Evolutionary conservation across 2,797 vertebrate genomes (phyloP), one percentile per base, ranked within the genome.

Genomic region (Acomys russatus): DNA sequence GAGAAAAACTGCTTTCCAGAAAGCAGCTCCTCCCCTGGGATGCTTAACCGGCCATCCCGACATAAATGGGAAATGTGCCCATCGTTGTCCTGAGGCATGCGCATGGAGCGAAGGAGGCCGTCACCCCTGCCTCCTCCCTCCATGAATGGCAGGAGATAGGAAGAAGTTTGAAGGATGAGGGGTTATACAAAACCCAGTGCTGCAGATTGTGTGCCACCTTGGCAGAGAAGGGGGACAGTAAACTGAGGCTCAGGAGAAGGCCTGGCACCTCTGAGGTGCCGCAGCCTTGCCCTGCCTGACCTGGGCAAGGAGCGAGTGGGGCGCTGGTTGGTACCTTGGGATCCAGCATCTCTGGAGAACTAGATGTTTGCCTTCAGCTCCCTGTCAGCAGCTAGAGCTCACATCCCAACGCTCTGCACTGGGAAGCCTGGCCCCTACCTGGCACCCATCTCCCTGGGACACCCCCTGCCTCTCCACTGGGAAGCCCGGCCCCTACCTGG

Each of bases 281-380:
- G 51, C 15, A 0, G 80, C 23, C 10, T 0, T 0, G 9, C 2
- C 76, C 38, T 0, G 11, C 5, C 61, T 18, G 0, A 1, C 15
- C 68, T 33, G 54, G 61, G 11, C 2, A 9, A 30, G 70, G 79
- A 77, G 68, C 0, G 35, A n/a, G 18, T 30, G 30, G 18, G 9
- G 1, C 44, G 35, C 49, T 17, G 35, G 59, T 28, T 17, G 35
- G 59, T 28, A 12, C 30, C 20, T 33, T 0, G 0, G 79, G 33
- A 14, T 10, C 30, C 11, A 20, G 80, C 63, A 84, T 71, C 49
- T 59, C 74, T 38, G 49, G 85, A 8, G 35, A 94, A 30, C 79
- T 20, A 33, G 17, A n/a, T 0, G 11, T 38, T 82, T 28, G 11
- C n/a, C 61, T 35, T 33, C 20, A 22, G 74, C 12, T 11, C 68